Evolutionary conservation across 2,797 vertebrate species (phyloP), one percentile per base, ranked within the genome.

Genomic region (Micropoecilia bifurca): DNA sequence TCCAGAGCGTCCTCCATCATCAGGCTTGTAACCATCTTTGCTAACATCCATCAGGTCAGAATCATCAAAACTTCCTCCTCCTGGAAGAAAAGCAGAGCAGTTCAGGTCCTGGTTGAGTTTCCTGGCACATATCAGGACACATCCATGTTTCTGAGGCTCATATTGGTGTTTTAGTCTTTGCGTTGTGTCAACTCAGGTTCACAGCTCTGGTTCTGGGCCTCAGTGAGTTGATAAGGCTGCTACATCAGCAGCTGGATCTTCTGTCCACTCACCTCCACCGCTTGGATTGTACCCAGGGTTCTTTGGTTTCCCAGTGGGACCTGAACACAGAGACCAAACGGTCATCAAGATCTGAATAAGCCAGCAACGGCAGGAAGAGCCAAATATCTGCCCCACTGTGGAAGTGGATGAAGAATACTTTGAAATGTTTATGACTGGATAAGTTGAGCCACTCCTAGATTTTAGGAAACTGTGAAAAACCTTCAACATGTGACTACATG

Each of bases 21-120:
- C 93, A 6, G 94, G 94, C 5, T 93, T 87, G 89, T 93, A 92
- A 16, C 6, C 78, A 0, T 78, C 87, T 0, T 1, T 48, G 6
- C 2, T 7, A 0, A 86, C 0, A 0, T 69, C 74, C 0, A 16
- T 0, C 73, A 95, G 75, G 82, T 91, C 93, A 0, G 16, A 28
- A 84, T 93, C 90, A 6, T 0, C 41, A 1, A 95, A 86, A 0
- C 0, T 6, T 55, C 90, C 87, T 10, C 88, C 87, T 30, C 82
- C 93, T 93, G 82, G 3, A 48, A 79, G 25, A 78, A 36, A 33
- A 12, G 76, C 0, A 47, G 33, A 0, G 46, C 28, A 4, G n/a
- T 41, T 9, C 20, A 59, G 43, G 10, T 6, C 50, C 10, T 7
- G 2, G 20, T 28, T 57, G 28, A 28, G 0, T 74, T 9, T 12